These are phyloP conservation scores for Folsomia candida DNA, from an alignment of 2,888 invertebrate genomes.

Conservation along the genomic window DNA sequence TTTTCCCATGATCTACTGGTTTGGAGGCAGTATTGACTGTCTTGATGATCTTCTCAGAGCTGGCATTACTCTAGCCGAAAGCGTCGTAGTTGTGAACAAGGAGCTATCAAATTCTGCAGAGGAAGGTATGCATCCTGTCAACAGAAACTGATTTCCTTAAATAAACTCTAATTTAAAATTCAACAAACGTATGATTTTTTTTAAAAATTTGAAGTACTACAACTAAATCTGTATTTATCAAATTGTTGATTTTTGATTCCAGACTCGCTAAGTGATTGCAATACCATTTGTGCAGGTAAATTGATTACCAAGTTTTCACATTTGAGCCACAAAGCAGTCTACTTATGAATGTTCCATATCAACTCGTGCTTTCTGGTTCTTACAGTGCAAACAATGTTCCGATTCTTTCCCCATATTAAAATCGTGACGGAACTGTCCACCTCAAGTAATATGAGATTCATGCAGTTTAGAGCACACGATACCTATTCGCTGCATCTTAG, in stretches of 20 bases:
- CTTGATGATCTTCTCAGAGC: slow-evolving; percentile 90
- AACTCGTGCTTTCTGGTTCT: too few relatives aligned
- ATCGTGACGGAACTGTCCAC: slow-evolving; percentile 97
- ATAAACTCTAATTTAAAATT: neutral
- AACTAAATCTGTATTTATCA: too few relatives aligned
- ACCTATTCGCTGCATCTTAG: slow-evolving; percentile 93
- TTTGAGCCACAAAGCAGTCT: too few relatives aligned
- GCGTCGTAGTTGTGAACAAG: slow-evolving; percentile 92
- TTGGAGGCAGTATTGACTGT: slow-evolving; percentile 87
- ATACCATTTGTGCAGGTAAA: slow-evolving; percentile 98
- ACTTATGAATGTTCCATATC: too few relatives aligned
- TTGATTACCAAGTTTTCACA: too few relatives aligned
- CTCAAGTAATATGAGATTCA: slow-evolving; percentile 97
- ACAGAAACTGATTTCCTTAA: neutral
- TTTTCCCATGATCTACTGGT: slow-evolving; percentile 97
- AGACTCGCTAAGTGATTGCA: slow-evolving; percentile 93
- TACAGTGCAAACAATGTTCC: slow-evolving; percentile 73
- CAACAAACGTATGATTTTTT: neutral
- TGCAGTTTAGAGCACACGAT: slow-evolving; percentile 94
- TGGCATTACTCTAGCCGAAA: slow-evolving; percentile 89
- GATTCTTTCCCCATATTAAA: slow-evolving; percentile 96
- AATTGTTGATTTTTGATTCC: too few relatives aligned
- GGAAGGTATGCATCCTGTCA: slow-evolving; percentile 60
- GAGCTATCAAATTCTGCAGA: slow-evolving; percentile 93
- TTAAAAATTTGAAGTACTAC: neutral